Evolutionary conservation across 2,888 invertebrate species (phyloP).

Genomic region (Flexamia atlantica): DNA sequence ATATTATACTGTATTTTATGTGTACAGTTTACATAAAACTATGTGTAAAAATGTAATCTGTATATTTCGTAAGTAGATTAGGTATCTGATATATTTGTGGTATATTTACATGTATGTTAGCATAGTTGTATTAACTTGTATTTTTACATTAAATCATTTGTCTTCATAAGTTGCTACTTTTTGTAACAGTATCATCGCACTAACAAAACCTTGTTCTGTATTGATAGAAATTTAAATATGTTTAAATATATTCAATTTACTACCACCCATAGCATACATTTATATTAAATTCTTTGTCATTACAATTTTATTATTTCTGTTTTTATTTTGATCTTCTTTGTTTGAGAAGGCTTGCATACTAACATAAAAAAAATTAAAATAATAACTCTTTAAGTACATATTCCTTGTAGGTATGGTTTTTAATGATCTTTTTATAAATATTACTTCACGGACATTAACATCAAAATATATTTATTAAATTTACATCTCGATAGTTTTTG

Average conservation of each 20-base stretch:
- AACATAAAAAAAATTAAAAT: too few relatives aligned
- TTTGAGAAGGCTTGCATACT: too few relatives aligned
- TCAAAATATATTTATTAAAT: background rate
- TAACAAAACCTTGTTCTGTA: background rate
- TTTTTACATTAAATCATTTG: constrained; percentile 51
- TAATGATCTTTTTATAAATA: too few relatives aligned
- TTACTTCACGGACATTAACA: background rate
- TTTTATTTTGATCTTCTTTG: too few relatives aligned
- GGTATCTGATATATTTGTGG: background rate
- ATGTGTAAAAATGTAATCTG: constrained; percentile 7
- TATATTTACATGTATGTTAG: constrained; percentile 2
- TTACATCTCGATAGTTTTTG: background rate
- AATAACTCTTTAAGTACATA: too few relatives aligned
- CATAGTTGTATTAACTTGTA: constrained; percentile 43
- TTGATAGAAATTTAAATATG: too few relatives aligned
- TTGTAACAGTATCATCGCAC: constrained; percentile 26
- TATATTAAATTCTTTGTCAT: too few relatives aligned
- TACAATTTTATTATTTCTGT: too few relatives aligned
- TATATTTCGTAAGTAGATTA: constrained; percentile 43
- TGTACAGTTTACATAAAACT: constrained; percentile 33
- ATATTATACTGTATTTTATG: constrained; percentile 25
- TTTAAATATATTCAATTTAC: too few relatives aligned
- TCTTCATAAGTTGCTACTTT: background rate
- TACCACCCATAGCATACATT: too few relatives aligned
- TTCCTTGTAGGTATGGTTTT: too few relatives aligned